Evolutionary conservation across 2,113 vertebrate species (phyloP), one percentile per base, ranked within the genome.

Genomic region (Lates calcarifer): DNA sequence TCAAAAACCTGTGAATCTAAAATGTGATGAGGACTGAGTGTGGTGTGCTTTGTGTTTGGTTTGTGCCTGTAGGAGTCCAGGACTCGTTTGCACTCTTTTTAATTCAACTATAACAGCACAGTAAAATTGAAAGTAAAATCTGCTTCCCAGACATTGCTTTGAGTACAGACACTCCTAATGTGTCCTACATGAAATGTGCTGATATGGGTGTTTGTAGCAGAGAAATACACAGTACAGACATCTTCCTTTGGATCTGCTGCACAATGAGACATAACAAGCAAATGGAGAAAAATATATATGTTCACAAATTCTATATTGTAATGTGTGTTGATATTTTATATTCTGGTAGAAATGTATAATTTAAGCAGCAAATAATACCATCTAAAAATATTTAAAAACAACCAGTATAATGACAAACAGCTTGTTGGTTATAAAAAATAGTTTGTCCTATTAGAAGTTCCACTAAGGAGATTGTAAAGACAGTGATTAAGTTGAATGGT

Each of bases 201-300:
- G 82, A 79, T 68, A 24, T 51, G 18, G 39, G 11, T 47, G 4
- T 47, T 53, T 20, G n/a, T 37, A 31, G 37, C 20, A 12, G 11
- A 55, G 28, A 53, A 64, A 58, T 29, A 28, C 35, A 56, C 31
- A 17, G 24, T 12, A 4, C 22, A 24, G 3, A 22, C 24, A 22
- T 20, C 10, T 53, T 72, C 35, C 12, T 45, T 62, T 35, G 20
- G 57, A 63, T 70, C 33, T n/a, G 35, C 47, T 56, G 35, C 71
- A 69, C 45, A 11, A 29, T 53, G n/a, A 45, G 14, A 74, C 45
- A 41, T n/a, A 68, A 78, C 53, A 73, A 73, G 53, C 43, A 73
- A 53, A 68, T 24, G 45, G 29, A n/a, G n/a, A 49, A 61, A 17
- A 41, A 75, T 3, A 41, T 2, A 29, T 22, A 22, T 28, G 22